Evolutionary conservation across 2,888 invertebrate genomes (phyloP).

Genomic region (Cyclophora punctaria): DNA sequence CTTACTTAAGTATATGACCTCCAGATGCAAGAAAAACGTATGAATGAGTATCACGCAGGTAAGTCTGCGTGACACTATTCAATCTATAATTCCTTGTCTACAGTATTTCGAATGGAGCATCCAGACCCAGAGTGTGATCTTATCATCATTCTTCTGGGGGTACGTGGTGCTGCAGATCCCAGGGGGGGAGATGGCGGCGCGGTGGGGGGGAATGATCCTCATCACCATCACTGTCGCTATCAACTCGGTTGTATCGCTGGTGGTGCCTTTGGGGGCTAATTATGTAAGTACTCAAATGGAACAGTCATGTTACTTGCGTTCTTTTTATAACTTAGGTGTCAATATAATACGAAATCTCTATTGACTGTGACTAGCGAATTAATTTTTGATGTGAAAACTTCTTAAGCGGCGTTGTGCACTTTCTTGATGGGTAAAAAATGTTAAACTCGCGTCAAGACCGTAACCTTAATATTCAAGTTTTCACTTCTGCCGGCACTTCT

Average conservation of each 20-base stretch:
- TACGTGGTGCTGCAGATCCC: constrained; percentile 82
- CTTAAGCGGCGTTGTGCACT: neutral
- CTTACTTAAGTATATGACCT: no score
- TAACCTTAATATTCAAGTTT: no score
- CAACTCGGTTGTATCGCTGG: constrained; percentile 54
- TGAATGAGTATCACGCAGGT: no score
- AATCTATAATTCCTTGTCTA: no score
- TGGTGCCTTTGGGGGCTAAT: constrained; percentile 40
- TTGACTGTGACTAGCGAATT: neutral
- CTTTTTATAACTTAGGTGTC: neutral
- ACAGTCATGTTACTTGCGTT: neutral
- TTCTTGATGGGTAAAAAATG: neutral
- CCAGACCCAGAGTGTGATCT: constrained; percentile 57
- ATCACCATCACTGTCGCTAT: constrained; percentile 45
- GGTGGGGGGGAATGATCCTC: constrained; percentile 80
- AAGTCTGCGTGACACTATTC: no score
- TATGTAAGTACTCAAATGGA: constrained; percentile 39
- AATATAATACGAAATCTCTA: no score
- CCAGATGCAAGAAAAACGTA: no score
- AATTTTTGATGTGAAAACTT: neutral
- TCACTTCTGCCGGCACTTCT: no score
- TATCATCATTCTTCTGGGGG: constrained; percentile 77
- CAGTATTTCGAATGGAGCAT: constrained; percentile 68
- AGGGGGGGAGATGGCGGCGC: constrained; percentile 80
- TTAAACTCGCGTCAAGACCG: neutral